Conservation (phyloP, 2,113 vertebrate species). For the Saguinus imperator region DNA sequence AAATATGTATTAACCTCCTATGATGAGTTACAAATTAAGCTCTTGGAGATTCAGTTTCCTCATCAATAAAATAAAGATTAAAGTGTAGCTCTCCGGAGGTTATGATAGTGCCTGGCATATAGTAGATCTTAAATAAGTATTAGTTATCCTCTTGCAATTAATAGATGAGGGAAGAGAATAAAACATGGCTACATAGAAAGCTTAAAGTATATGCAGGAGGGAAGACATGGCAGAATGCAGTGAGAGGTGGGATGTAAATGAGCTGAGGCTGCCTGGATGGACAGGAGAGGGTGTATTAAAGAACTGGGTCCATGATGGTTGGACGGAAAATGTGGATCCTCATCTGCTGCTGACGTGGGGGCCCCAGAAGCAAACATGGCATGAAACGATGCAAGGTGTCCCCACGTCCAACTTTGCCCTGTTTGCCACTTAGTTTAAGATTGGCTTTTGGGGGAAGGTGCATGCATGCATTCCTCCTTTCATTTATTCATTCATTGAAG, state of each 20-base stretch:
- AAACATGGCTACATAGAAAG: background rate
- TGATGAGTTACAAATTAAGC: background rate
- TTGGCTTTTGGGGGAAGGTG: background rate
- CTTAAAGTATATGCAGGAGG: background rate
- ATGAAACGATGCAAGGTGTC: background rate
- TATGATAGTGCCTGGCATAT: background rate
- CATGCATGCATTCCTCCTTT: background rate
- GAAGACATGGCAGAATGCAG: background rate
- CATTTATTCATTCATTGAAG: background rate
- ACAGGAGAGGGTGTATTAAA: background rate
- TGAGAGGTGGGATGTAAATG: background rate
- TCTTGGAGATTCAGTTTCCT: conserved; percentile 34
- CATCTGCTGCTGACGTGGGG: background rate
- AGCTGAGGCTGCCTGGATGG: background rate
- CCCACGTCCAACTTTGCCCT: background rate
- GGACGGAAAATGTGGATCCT: background rate
- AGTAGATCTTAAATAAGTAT: background rate
- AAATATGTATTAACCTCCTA: background rate
- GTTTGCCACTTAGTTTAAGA: background rate
- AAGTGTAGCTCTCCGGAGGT: background rate
- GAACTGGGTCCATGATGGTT: background rate
- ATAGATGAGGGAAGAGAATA: background rate
- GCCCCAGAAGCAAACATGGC: background rate
- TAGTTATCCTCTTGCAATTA: background rate
- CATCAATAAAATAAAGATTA: background rate